Conservation (phyloP, 2,797 vertebrate species). For the Ctenopoma kingsleyae region DNA sequence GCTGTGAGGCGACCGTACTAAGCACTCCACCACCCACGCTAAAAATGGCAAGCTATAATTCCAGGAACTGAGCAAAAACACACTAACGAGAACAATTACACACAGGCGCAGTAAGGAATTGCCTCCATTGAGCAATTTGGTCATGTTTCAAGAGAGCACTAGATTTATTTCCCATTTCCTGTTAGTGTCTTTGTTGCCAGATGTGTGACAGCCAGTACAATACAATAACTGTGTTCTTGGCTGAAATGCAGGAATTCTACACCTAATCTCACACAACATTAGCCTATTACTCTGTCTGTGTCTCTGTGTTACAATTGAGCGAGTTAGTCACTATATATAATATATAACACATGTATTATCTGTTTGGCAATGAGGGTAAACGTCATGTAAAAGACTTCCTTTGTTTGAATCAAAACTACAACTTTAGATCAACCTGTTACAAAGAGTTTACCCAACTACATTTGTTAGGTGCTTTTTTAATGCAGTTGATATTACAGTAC, state of each 20-base stretch:
- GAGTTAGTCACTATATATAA: neutral
- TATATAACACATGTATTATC: too few species aligned
- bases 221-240: neutral
- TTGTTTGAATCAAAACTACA: constrained; percentile 2
- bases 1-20: too few species aligned
- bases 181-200: neutral
- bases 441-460: neutral
- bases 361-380: neutral
- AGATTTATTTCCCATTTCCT: constrained; percentile 10
- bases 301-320: neutral
- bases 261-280: neutral
- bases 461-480: neutral
- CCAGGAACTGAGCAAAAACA: neutral
- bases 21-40: too few species aligned
- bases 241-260: neutral
- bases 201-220: neutral
- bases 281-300: neutral
- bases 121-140: constrained; percentile 4
- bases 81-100: neutral
- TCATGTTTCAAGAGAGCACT: constrained; percentile 1
- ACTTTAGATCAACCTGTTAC: neutral
- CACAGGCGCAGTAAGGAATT: constrained; percentile 2
- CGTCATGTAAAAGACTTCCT: neutral
- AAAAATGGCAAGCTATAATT: neutral
- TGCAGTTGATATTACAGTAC: neutral